Conservation (phyloP, 2,797 vertebrate species). For the Graptemys geographica region DNA sequence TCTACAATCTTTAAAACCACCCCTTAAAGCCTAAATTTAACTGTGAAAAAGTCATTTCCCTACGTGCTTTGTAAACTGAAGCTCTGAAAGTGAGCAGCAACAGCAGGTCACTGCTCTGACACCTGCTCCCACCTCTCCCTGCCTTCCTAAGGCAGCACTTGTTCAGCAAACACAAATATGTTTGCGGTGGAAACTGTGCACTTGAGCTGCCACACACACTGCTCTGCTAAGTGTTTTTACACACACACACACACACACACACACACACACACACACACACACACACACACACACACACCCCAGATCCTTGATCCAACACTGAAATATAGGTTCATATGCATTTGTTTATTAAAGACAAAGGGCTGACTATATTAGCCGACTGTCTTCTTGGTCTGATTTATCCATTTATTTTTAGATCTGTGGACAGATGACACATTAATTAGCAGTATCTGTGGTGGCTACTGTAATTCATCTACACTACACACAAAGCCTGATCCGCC, state of each 20-base stretch:
- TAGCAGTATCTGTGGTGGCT: background rate
- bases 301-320: constrained; percentile 68
- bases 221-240: constrained; percentile 69
- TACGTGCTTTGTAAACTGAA: background rate
- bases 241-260: constrained; percentile 10
- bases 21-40: background rate
- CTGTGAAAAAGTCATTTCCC: background rate
- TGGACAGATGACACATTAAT: constrained; percentile 30
- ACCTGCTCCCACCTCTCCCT: background rate
- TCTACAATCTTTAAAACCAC: background rate
- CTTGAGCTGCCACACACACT: constrained; percentile 45
- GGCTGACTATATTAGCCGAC: constrained; percentile 23
- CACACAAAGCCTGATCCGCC: background rate
- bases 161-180: constrained; percentile 72
- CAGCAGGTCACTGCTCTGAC: background rate
- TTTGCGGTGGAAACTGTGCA: constrained; percentile 75
- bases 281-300: background rate
- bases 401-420: constrained; percentile 70
- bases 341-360: constrained; percentile 68
- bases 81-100: background rate
- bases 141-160: constrained; percentile 68
- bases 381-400: constrained; percentile 65
- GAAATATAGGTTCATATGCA: constrained; percentile 18
- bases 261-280: constrained; percentile 30
- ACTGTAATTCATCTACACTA: background rate